Percentiles rank a stretch among this genome's conserved stretches.
phyloP scores from a whole-genome alignment of 2,113 vertebrate species.

The Megaleporinus macrocephalus region DNA sequence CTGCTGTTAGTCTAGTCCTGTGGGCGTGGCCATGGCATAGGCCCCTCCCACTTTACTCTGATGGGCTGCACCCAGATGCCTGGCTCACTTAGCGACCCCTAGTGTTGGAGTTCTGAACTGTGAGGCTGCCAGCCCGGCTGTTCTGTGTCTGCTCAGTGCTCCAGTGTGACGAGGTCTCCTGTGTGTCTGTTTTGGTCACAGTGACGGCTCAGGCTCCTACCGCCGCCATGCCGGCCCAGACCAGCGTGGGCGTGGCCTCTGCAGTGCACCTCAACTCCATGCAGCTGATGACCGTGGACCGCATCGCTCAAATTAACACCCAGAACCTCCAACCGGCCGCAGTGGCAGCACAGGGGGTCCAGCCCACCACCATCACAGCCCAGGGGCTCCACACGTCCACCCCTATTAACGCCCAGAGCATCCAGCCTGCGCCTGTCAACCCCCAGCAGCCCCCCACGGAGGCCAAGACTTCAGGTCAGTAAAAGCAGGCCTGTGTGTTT shows the following conservation, averaged over 20 bases:
- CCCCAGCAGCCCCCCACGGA: slow-evolving; percentile 82
- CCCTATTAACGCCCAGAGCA: slow-evolving; percentile 84
- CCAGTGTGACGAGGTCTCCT: not conserved
- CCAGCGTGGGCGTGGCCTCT: slow-evolving; percentile 90
- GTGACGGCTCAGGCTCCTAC: slow-evolving; percentile 94
- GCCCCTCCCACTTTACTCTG: too few relatives aligned
- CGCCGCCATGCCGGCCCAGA: slow-evolving; percentile 87
- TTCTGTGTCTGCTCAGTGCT: too few relatives aligned
- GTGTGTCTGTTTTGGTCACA: slow-evolving; percentile 58
- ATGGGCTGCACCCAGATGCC: too few relatives aligned
- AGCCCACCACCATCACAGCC: slow-evolving; percentile 85
- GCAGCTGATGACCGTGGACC: slow-evolving; percentile 97
- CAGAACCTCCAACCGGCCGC: slow-evolving; percentile 90
- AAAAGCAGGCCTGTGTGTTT: not conserved
- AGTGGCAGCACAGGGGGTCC: slow-evolving; percentile 88
- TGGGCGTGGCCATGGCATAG: too few relatives aligned
- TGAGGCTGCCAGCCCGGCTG: too few relatives aligned
- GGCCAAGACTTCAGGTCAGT: slow-evolving; percentile 88
- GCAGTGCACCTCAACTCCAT: slow-evolving; percentile 96
- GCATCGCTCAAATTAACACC: slow-evolving; percentile 90
- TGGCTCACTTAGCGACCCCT: too few relatives aligned
- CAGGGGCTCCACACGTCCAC: slow-evolving; percentile 88
- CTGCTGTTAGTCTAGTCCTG: too few relatives aligned
- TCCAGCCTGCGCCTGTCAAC: slow-evolving; percentile 84
- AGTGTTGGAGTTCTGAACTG: too few relatives aligned